phyloP scores from a whole-genome alignment of 2,888 invertebrate species.

The Euzetes globulus region DNA sequence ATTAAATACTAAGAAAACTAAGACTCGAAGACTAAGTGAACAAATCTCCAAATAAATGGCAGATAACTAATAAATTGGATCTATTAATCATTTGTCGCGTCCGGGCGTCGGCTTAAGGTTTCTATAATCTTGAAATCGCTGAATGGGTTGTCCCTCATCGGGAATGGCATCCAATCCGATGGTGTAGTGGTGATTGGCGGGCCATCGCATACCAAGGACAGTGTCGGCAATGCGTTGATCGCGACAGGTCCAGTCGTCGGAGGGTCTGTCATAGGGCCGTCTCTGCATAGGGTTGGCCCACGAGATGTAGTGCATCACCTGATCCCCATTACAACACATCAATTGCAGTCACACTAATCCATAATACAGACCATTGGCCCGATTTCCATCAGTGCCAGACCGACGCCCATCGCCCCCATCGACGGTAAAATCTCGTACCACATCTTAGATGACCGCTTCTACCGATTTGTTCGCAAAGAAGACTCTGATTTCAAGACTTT shows the following conservation, averaged over 20 bases:
- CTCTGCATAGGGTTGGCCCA: constrained; percentile 28
- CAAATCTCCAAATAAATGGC: not conserved
- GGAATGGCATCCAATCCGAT: constrained; percentile 25
- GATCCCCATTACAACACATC: too few relatives aligned
- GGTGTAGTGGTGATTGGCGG: constrained; percentile 32
- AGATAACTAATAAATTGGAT: not conserved
- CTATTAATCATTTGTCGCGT: not conserved
- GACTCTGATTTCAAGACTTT: not conserved
- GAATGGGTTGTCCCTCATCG: not conserved
- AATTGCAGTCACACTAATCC: not conserved
- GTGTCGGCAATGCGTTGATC: constrained; percentile 33
- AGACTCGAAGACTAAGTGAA: not conserved
- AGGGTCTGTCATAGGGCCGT: not conserved
- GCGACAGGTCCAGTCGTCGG: not conserved
- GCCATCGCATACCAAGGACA: constrained; percentile 12
- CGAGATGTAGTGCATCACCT: constrained; percentile 25
- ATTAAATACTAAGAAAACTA: not conserved
- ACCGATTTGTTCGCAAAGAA: not conserved
- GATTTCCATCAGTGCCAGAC: constrained; percentile 15
- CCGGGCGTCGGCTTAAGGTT: not conserved
- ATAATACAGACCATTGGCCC: constrained; percentile 18
- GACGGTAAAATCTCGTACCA: constrained; percentile 33
- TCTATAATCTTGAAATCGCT: not conserved
- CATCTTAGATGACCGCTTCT: constrained; percentile 12
- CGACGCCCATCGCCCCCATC: constrained; percentile 14